phyloP scores from a whole-genome alignment of 30 jellyfish, hydroid and myxozoan species.

The Phacellophora camtschatica region DNA sequence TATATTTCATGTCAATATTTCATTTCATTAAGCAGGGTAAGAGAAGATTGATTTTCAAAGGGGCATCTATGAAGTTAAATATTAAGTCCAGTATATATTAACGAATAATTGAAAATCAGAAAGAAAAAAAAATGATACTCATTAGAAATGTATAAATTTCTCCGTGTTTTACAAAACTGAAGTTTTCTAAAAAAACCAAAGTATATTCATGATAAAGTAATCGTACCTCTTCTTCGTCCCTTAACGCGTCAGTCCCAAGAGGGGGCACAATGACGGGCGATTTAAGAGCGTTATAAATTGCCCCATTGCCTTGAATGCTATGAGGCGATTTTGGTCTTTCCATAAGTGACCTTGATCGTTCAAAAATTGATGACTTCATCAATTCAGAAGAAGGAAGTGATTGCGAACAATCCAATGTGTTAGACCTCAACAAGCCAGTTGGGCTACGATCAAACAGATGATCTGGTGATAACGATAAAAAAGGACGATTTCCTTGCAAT shows the following conservation, averaged over 20 bases:
- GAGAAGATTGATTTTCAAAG: no score
- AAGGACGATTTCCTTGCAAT: constrained; percentile 6
- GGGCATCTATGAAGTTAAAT: no score
- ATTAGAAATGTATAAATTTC: no score
- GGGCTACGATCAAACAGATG: constrained; percentile 34
- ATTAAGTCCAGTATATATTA: no score
- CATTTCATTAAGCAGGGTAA: no score
- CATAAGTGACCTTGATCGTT: constrained; percentile 17
- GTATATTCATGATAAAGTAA: not conserved
- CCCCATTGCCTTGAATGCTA: constrained; percentile 44
- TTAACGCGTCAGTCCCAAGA: constrained; percentile 20
- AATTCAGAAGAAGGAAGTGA: not conserved
- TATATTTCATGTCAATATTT: no score
- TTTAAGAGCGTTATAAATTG: not conserved
- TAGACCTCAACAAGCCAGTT: constrained; percentile 1
- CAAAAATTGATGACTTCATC: constrained; percentile 3
- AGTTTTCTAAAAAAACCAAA: no score
- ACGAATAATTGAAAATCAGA: no score
- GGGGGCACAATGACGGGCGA: constrained; percentile 54
- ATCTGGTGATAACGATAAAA: constrained; percentile 46
- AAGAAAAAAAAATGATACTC: no score
- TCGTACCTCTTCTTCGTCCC: constrained; percentile 40
- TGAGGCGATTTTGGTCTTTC: constrained; percentile 48
- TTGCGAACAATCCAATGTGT: not conserved
- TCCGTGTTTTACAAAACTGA: no score